Conservation (phyloP, 2,113 vertebrate genomes). For the Gnathonemus longibarbis region DNA sequence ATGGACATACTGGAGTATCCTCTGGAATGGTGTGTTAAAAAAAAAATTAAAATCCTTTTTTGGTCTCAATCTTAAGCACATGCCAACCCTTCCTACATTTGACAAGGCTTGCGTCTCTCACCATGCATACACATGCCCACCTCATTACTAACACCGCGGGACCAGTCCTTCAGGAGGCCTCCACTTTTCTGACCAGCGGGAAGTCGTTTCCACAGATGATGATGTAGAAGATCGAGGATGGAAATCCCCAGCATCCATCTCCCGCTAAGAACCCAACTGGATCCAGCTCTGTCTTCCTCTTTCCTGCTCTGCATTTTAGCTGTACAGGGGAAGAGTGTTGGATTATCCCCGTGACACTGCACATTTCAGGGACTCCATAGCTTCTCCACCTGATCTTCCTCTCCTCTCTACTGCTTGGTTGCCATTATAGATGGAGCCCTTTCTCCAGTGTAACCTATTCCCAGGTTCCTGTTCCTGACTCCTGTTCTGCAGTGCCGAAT, state of each 20-base stretch:
- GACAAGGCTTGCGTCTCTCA: neutral
- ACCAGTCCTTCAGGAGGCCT: neutral
- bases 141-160: neutral
- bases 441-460: neutral
- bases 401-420: slow-evolving; percentile 43
- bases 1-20: neutral
- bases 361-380: slow-evolving; percentile 6
- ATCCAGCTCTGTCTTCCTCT: neutral
- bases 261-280: neutral
- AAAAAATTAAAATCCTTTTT: neutral
- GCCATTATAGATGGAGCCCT: neutral
- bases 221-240: neutral
- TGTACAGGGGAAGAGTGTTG: neutral
- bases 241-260: neutral
- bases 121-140: neutral
- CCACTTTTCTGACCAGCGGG: neutral
- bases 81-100: neutral
- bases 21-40: slow-evolving; percentile 47
- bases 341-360: neutral
- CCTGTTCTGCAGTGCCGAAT: neutral
- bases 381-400: slow-evolving; percentile 29
- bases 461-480: neutral
- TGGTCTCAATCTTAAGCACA: neutral
- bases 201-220: neutral
- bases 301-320: neutral